phyloP scores from a whole-genome alignment of 1,140 invertebrate genomes.

The Drosophila setifemur region DNA sequence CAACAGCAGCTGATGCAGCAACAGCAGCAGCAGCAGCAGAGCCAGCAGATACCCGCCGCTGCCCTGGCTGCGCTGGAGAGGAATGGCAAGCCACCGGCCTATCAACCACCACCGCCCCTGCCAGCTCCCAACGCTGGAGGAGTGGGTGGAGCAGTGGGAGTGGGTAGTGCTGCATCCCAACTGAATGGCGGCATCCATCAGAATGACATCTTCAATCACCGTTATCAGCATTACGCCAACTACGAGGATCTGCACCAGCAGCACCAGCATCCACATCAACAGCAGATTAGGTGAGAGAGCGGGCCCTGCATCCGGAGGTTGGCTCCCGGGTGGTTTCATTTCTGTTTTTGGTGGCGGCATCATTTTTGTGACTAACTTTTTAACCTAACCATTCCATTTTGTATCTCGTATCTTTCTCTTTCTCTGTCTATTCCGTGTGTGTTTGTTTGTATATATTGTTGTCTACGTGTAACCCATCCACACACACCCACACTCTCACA shows the following conservation, averaged over 20 bases:
- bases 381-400: not conserved
- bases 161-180: not conserved
- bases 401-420: conserved; percentile 26
- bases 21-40: conserved; percentile 16
- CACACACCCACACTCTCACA: conserved; percentile 10
- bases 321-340: not conserved
- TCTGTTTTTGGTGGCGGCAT: conserved; percentile 2
- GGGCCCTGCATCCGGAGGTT: not conserved
- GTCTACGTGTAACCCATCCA: conserved; percentile 26
- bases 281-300: conserved; percentile 83
- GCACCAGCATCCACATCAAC: conserved; percentile 82
- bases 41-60: conserved; percentile 63
- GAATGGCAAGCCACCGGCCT: conserved; percentile 73
- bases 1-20: conserved; percentile 26
- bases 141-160: not conserved
- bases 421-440: conserved; percentile 53
- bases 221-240: conserved; percentile 91
- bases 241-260: conserved; percentile 90
- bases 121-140: conserved; percentile 64
- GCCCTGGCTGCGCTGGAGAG: conserved; percentile 72
- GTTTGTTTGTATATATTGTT: conserved; percentile 10
- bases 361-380: not conserved
- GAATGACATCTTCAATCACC: conserved; percentile 82
- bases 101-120: conserved; percentile 77
- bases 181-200: conserved; percentile 77